Conservation (phyloP, 2,888 invertebrate genomes). For the Clostera curtula region DNA sequence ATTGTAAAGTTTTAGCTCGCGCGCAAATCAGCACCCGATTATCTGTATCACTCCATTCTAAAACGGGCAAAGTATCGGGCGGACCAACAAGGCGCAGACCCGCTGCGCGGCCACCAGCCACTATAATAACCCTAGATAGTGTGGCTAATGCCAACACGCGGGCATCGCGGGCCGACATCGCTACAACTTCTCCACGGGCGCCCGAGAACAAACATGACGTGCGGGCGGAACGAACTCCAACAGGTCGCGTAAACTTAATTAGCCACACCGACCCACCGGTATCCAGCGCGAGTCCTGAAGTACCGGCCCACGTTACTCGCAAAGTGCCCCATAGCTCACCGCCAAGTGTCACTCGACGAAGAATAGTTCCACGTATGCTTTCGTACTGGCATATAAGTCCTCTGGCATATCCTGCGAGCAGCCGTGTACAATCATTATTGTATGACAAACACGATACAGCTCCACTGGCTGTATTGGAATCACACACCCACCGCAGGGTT, state of each 20-base stretch:
- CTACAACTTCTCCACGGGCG: slow-evolving; percentile 89
- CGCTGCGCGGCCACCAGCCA: slow-evolving; percentile 58
- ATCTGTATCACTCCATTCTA: slow-evolving; percentile 85
- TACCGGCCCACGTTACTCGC: slow-evolving; percentile 63
- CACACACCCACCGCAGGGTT: slow-evolving; percentile 91
- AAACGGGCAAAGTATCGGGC: slow-evolving; percentile 87
- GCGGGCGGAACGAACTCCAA: slow-evolving; percentile 91
- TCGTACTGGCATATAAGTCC: slow-evolving; percentile 95
- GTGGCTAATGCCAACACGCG: slow-evolving; percentile 93
- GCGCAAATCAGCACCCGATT: slow-evolving; percentile 94
- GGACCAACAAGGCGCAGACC: slow-evolving; percentile 80
- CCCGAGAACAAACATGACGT: slow-evolving; percentile 97
- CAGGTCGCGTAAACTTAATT: slow-evolving; percentile 88
- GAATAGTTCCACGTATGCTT: slow-evolving; percentile 76
- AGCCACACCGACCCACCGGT: slow-evolving; percentile 98
- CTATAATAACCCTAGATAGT: slow-evolving; percentile 85
- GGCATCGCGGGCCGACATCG: slow-evolving; percentile 60
- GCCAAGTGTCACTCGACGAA: slow-evolving; percentile 62
- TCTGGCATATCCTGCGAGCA: slow-evolving; percentile 83
- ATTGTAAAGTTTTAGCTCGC: slow-evolving; percentile 87
- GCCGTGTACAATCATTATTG: slow-evolving; percentile 88
- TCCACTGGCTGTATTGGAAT: slow-evolving; percentile 80
- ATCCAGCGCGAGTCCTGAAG: slow-evolving; percentile 79
- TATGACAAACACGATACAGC: slow-evolving; percentile 90
- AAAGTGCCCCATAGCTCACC: slow-evolving; percentile 67